Conservation (phyloP, 2,797 vertebrate genomes). For the Macropodus opercularis region DNA sequence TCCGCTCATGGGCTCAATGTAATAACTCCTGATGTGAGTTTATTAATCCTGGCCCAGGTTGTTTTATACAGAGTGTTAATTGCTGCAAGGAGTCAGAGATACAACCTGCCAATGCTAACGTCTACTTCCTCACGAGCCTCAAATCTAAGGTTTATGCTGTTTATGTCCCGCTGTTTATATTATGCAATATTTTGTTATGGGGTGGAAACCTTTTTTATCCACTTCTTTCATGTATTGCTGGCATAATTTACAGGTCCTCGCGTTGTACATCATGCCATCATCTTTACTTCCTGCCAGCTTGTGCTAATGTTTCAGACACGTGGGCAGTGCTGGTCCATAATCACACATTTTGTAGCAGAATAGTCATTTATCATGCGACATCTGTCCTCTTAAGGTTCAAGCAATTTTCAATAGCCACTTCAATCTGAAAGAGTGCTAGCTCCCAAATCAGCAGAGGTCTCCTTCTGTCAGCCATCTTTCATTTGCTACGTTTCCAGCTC, state of each 20-base stretch:
- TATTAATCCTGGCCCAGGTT: conserved; percentile 75
- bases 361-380: conserved; percentile 57
- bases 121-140: conserved; percentile 27
- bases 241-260: too few species aligned
- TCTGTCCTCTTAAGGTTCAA: conserved; percentile 46
- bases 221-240: too few species aligned
- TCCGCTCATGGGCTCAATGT: conserved; percentile 72
- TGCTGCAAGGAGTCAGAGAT: conserved; percentile 61
- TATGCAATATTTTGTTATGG: too few species aligned
- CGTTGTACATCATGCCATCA: background rate
- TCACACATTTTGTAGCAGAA: conserved; percentile 26
- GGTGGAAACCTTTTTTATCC: too few species aligned
- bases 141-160: too few species aligned
- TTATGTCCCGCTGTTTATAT: too few species aligned
- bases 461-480: conserved; percentile 63
- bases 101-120: conserved; percentile 48
- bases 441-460: conserved; percentile 56
- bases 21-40: conserved; percentile 77
- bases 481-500: conserved; percentile 62
- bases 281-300: background rate
- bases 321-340: background rate
- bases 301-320: conserved; percentile 1
- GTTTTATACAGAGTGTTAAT: conserved; percentile 69
- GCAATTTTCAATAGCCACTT: conserved; percentile 60
- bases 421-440: conserved; percentile 48